These are phyloP conservation scores for Aegotheles bennettii DNA, from an alignment of 2,113 vertebrate genomes.

Conservation along the genomic window DNA sequence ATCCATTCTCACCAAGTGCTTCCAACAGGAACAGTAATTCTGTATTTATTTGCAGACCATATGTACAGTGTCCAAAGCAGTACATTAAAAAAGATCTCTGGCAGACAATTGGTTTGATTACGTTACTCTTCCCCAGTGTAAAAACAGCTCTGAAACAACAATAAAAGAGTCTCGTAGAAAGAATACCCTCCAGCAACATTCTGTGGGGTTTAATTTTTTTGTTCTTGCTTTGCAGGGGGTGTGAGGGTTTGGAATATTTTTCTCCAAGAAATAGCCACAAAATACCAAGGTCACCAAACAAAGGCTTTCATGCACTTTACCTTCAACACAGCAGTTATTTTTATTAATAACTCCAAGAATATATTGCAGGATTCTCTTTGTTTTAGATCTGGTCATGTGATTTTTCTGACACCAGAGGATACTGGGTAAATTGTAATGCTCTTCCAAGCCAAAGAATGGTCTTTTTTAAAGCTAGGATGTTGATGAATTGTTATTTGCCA, in stretches of 20 bases:
- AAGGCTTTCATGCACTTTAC: conserved; percentile 29
- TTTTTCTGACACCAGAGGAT: conserved; percentile 55
- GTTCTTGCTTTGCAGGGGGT: not conserved
- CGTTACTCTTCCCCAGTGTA: conserved; percentile 52
- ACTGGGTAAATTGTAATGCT: conserved; percentile 67
- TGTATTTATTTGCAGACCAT: conserved; percentile 71
- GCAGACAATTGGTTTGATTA: conserved; percentile 65
- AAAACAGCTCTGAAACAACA: conserved; percentile 42
- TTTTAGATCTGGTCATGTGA: conserved; percentile 58
- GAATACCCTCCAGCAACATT: conserved; percentile 9
- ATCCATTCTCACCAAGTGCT: conserved; percentile 68
- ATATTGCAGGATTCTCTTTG: conserved; percentile 56
- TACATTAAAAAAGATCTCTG: conserved; percentile 68
- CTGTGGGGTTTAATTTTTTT: not conserved
- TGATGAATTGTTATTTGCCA: conserved; percentile 75
- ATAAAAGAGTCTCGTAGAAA: not conserved
- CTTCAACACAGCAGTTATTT: conserved; percentile 40
- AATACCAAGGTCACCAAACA: conserved; percentile 20
- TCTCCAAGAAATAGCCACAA: not conserved
- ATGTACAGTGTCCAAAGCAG: conserved; percentile 68
- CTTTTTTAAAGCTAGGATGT: conserved; percentile 64
- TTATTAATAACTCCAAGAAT: conserved; percentile 58
- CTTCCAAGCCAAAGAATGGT: conserved; percentile 55
- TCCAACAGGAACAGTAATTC: conserved; percentile 73
- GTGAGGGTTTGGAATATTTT: not conserved